Percentiles rank a stretch among this genome's conserved stretches.
phyloP scores from a whole-genome alignment of 2,888 invertebrate genomes.

The Alviniconcha strummeri region DNA sequence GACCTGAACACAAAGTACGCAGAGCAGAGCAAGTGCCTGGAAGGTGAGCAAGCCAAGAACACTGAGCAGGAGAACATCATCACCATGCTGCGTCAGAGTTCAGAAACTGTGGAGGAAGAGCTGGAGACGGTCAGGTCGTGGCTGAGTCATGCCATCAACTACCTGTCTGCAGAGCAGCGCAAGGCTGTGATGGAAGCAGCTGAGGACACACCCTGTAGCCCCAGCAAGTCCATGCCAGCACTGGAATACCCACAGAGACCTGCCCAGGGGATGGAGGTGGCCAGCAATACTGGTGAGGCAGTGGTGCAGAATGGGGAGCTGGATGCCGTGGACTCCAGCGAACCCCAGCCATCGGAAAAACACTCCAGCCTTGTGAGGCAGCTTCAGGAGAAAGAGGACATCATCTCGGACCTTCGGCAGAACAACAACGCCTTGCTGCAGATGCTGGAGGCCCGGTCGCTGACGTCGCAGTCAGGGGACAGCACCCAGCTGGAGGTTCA shows the following conservation, averaged over 20 bases:
- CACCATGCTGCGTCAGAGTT: slow-evolving; percentile 46
- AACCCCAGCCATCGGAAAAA: slow-evolving; percentile 40
- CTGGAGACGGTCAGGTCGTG: slow-evolving; percentile 45
- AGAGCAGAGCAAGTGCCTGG: slow-evolving; percentile 39
- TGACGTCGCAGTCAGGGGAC: slow-evolving; percentile 50
- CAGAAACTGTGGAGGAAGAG: slow-evolving; percentile 50
- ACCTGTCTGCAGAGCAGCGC: slow-evolving; percentile 44
- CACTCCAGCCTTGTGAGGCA: slow-evolving; percentile 56
- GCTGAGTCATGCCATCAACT: slow-evolving; percentile 43
- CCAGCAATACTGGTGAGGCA: too few relatives aligned
- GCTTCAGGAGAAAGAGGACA: slow-evolving; percentile 63
- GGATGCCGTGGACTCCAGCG: not conserved
- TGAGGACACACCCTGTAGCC: not conserved
- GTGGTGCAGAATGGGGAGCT: slow-evolving; percentile 13
- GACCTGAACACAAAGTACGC: slow-evolving; percentile 49
- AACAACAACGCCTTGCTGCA: slow-evolving; percentile 66
- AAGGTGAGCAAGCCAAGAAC: slow-evolving; percentile 39
- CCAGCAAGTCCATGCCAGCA: slow-evolving; percentile 40
- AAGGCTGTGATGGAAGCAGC: slow-evolving; percentile 34
- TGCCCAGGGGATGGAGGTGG: not conserved
- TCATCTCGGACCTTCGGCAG: slow-evolving; percentile 65
- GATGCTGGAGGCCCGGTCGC: slow-evolving; percentile 64
- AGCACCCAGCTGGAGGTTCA: slow-evolving; percentile 59
- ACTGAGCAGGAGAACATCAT: slow-evolving; percentile 46
- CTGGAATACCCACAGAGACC: slow-evolving; percentile 44